A percentile compares a stretch with the other conserved stretches of the same genome.
phyloP scores from a whole-genome alignment of 2,888 invertebrate species.

The Heliconius aoede region DNA sequence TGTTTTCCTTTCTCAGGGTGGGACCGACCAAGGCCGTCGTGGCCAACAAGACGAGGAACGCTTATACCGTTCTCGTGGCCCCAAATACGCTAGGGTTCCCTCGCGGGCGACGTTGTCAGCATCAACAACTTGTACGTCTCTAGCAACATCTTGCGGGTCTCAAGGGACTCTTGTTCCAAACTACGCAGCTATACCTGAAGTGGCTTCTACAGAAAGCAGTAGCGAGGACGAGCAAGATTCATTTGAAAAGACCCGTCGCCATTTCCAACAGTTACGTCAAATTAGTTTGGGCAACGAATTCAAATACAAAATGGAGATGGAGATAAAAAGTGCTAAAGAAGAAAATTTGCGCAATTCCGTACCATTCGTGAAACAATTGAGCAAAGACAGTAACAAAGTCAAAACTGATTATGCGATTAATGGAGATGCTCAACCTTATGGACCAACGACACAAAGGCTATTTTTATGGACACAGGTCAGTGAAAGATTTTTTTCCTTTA shows the following conservation, averaged over 20 bases:
- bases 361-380: slow-evolving; percentile 85
- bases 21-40: slow-evolving; percentile 73
- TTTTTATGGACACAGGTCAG: slow-evolving; percentile 77
- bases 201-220: slow-evolving; percentile 75
- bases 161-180: slow-evolving; percentile 76
- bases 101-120: slow-evolving; percentile 81
- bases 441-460: slow-evolving; percentile 82
- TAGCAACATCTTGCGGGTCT: slow-evolving; percentile 81
- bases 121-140: slow-evolving; percentile 85
- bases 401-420: slow-evolving; percentile 77
- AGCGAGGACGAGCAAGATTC: slow-evolving; percentile 82
- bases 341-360: slow-evolving; percentile 85
- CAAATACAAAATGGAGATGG: slow-evolving; percentile 86
- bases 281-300: slow-evolving; percentile 86
- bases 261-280: slow-evolving; percentile 85
- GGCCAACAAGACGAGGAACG: slow-evolving; percentile 78
- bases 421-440: slow-evolving; percentile 74
- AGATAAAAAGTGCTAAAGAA: slow-evolving; percentile 84
- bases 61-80: slow-evolving; percentile 70
- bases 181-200: slow-evolving; percentile 75
- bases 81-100: slow-evolving; percentile 79
- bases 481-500: background rate
- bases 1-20: slow-evolving; percentile 62
- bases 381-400: slow-evolving; percentile 83
- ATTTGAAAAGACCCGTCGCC: slow-evolving; percentile 83